phyloP scores from a whole-genome alignment of 2,888 invertebrate genomes.

The Nomada goodeniana region DNA sequence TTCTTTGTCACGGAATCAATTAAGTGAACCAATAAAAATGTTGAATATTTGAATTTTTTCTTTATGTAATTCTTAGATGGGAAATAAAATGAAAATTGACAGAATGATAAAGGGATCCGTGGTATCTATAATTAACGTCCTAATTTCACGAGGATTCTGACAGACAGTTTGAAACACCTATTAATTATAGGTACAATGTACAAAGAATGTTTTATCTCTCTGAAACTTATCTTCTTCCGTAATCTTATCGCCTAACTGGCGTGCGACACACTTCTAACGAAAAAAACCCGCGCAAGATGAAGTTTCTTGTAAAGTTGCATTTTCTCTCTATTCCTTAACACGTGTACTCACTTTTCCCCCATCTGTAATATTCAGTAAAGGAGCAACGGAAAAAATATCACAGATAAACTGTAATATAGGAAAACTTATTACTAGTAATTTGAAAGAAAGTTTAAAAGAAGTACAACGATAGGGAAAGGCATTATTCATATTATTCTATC shows the following conservation, averaged over 20 bases:
- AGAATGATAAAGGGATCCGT: neutral
- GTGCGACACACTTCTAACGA: conserved; percentile 57
- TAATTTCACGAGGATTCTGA: conserved; percentile 26
- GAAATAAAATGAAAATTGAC: neutral
- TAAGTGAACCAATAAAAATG: too few relatives aligned
- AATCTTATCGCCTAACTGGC: conserved; percentile 69
- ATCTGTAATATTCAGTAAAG: neutral
- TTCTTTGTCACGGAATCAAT: too few relatives aligned
- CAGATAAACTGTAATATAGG: neutral
- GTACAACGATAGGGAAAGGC: too few relatives aligned
- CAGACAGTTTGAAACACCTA: conserved; percentile 55
- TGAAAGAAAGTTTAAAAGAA: too few relatives aligned
- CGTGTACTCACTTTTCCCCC: neutral
- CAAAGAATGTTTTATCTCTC: conserved; percentile 68
- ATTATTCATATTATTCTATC: too few relatives aligned
- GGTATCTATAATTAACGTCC: conserved; percentile 1
- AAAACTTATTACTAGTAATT: neutral
- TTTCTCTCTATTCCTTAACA: conserved; percentile 11
- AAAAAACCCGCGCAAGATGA: conserved; percentile 49
- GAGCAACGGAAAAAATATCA: neutral
- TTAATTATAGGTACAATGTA: conserved; percentile 71
- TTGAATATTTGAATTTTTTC: neutral
- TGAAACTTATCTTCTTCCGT: conserved; percentile 69
- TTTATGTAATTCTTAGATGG: neutral
- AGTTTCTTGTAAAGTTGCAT: conserved; percentile 38